Evolutionary conservation across 2,797 vertebrate genomes (phyloP), one percentile per base, ranked within the genome.

Genomic region (Spheniscus humboldti): DNA sequence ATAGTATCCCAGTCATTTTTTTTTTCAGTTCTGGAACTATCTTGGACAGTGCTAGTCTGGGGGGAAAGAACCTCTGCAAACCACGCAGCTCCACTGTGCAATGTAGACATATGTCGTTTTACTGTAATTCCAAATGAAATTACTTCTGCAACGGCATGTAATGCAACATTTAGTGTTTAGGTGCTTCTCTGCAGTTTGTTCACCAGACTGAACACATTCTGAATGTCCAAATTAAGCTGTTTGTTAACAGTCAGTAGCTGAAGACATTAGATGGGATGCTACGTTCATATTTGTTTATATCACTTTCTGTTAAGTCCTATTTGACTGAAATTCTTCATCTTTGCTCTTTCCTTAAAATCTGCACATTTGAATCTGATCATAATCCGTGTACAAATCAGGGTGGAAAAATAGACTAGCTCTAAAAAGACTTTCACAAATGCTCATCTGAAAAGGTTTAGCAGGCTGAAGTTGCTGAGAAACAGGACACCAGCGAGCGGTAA

Each of bases 31-130:
- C 63, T 66, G 52, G 55, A 75, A 55, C 48, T 23, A 11, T 39
- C 43, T n/a, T 64, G 39, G 47, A 55, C 55, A 71, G 24, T 8
- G 39, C 55, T 64, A 13, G 22, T 59, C 30, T 7, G 15, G 7
- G 25, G 18, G 7, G 8, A 81, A 91, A 53, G 55, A 85, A 25
- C 20, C 27, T 74, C 52, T 77, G 85, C 56, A 53, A 91, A 48
- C 43, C 59, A 47, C 0, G 0, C 24, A 50, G 72, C 33, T 76
- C 59, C 18, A 8, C 45, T 0, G 1, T 23, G 69, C 53, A 39
- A 15, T 9, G 47, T 4, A 93, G 39, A 39, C 47, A 33, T 27
- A n/a, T 18, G 56, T n/a, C 4, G 2, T 28, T 87, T 90, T 35
- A 47, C 18, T 24, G 48, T 30, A n/a, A 30, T 5, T 31, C 52